phyloP scores from a whole-genome alignment of 2,888 invertebrate species.

The Barypeithes pellucidus region DNA sequence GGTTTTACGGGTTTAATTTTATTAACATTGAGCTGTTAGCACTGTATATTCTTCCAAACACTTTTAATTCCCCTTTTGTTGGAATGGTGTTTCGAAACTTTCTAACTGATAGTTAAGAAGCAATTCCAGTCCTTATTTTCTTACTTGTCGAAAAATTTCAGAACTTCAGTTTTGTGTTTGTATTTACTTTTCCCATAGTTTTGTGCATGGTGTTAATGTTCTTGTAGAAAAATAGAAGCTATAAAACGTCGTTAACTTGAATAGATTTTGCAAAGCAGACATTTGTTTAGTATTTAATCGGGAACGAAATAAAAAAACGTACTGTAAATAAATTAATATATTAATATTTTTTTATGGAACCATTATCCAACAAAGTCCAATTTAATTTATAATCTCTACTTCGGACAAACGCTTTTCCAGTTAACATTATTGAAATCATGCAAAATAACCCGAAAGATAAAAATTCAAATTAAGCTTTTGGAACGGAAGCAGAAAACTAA shows the following conservation, averaged over 20 bases:
- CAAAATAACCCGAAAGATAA: no score
- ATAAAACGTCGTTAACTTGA: background rate
- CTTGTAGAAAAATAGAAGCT: background rate
- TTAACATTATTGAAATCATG: no score
- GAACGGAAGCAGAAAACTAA: background rate
- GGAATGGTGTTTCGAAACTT: background rate
- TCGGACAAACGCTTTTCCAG: no score
- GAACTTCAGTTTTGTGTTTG: background rate
- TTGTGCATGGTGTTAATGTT: background rate
- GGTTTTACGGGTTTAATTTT: background rate
- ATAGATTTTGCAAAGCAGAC: no score
- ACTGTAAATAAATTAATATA: no score
- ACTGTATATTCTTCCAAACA: no score
- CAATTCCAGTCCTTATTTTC: no score
- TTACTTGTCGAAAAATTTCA: slow-evolving; percentile 5
- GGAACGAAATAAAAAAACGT: no score
- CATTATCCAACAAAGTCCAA: no score
- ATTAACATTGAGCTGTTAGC: background rate
- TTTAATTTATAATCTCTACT: no score
- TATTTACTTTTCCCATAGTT: background rate
- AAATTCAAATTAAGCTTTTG: background rate
- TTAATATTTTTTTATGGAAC: no score
- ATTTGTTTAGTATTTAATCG: no score
- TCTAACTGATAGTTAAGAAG: background rate
- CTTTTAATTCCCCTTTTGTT: background rate